Evolutionary conservation across 2,888 invertebrate species (phyloP).

Genomic region (Chromoteleia sp.): DNA sequence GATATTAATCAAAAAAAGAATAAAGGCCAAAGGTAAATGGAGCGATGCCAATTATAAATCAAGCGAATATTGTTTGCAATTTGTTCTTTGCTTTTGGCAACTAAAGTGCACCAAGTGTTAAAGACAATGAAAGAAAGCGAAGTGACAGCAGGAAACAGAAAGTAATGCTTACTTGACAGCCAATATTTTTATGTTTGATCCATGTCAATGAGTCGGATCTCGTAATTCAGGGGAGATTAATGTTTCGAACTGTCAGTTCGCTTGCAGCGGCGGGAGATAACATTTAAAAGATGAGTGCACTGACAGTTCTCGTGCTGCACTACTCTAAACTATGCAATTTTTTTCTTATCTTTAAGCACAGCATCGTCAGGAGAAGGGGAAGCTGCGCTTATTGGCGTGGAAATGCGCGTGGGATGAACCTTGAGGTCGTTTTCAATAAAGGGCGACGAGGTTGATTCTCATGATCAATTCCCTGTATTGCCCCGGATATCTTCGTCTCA

Average conservation of each 20-base stretch:
- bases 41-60: background rate
- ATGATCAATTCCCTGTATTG: background rate
- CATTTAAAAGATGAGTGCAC: slow-evolving; percentile 19
- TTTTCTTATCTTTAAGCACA: background rate
- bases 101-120: no score
- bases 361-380: background rate
- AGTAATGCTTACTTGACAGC: slow-evolving; percentile 2
- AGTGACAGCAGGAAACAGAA: background rate
- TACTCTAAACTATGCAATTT: slow-evolving; percentile 6
- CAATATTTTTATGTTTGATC: background rate
- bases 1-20: no score
- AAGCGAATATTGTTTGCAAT: background rate
- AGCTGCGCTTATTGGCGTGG: slow-evolving; percentile 8
- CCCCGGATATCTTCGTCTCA: no score
- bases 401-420: background rate
- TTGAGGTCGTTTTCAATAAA: background rate
- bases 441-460: background rate
- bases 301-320: slow-evolving; percentile 23
- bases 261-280: background rate
- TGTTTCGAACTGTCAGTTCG: slow-evolving; percentile 3
- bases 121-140: background rate
- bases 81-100: no score
- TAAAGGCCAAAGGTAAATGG: background rate
- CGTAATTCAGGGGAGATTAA: background rate
- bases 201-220: background rate